A percentile compares a stretch with the other conserved stretches of the same genome.
Conservation (phyloP, 2,888 invertebrate species). For the Microctonus brassicae region DNA sequence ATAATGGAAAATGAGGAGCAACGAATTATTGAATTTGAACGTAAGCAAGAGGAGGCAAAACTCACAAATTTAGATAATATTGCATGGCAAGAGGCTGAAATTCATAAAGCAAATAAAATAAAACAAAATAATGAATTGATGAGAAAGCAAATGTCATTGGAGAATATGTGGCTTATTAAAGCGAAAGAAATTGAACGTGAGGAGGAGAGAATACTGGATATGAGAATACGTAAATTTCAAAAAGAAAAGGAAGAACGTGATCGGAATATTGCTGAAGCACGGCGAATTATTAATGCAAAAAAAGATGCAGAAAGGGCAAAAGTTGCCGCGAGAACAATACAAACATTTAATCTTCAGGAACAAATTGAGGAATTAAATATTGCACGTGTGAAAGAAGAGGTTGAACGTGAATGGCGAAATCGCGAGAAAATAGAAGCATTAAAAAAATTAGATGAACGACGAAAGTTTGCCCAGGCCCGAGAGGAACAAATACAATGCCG, state of each 20-base stretch:
- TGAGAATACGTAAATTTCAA: slow-evolving; percentile 76
- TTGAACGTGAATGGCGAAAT: slow-evolving; percentile 79
- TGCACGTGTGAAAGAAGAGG: slow-evolving; percentile 73
- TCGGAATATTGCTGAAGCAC: slow-evolving; percentile 72
- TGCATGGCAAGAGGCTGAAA: slow-evolving; percentile 77
- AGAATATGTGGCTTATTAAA: slow-evolving; percentile 75
- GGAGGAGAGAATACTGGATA: slow-evolving; percentile 77
- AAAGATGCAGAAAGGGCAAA: slow-evolving; percentile 74
- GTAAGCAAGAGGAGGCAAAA: slow-evolving; percentile 78
- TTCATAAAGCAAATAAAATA: slow-evolving; percentile 70
- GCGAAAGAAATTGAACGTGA: slow-evolving; percentile 76
- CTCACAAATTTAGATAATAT: slow-evolving; percentile 76
- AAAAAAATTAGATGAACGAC: slow-evolving; percentile 72
- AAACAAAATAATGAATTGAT: slow-evolving; percentile 52
- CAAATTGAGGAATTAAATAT: slow-evolving; percentile 73
- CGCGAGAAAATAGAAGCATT: slow-evolving; percentile 76
- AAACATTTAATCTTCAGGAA: slow-evolving; percentile 62
- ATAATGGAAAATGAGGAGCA: slow-evolving; percentile 72
- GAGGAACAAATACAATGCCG: slow-evolving; percentile 74
- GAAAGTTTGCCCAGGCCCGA: slow-evolving; percentile 71
- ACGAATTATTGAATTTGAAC: slow-evolving; percentile 75
- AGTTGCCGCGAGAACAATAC: slow-evolving; percentile 54
- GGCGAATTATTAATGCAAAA: slow-evolving; percentile 72
- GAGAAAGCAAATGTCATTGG: slow-evolving; percentile 65
- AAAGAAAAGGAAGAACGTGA: slow-evolving; percentile 76